These are phyloP conservation scores for Porites rus DNA, from an alignment of 92 coral and sea anemone genomes.

Conservation along the genomic window DNA sequence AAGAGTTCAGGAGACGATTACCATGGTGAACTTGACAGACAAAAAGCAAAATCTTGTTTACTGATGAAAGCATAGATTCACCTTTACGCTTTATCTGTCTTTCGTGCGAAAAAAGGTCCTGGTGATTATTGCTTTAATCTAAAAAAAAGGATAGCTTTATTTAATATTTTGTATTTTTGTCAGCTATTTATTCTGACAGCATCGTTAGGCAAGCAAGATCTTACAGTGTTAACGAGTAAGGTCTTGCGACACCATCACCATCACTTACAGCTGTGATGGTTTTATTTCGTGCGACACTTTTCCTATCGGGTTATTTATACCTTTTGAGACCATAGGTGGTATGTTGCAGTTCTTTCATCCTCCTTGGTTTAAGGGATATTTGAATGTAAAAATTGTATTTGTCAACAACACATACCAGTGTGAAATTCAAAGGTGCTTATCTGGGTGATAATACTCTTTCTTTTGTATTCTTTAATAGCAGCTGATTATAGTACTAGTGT, in stretches of 20 bases:
- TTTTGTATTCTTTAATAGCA: slow-evolving; percentile 4
- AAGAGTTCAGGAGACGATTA: not conserved
- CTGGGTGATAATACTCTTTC: not conserved
- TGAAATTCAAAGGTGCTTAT: not conserved
- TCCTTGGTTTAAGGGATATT: not conserved
- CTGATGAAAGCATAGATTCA: not conserved
- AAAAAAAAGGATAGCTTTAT: not conserved
- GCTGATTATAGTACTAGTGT: not conserved
- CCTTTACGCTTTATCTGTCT: not conserved
- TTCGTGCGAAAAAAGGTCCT: slow-evolving; percentile 5
- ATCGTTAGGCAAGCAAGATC: not conserved
- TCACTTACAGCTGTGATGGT: no score
- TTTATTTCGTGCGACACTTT: no score
- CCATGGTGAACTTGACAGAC: slow-evolving; percentile 15
- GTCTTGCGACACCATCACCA: no score
- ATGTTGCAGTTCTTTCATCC: no score
- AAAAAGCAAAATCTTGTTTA: not conserved
- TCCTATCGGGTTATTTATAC: no score
- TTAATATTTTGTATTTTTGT: not conserved
- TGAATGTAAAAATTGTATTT: no score
- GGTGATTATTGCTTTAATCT: not conserved
- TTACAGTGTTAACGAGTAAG: not conserved
- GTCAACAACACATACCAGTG: not conserved
- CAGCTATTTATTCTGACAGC: not conserved
- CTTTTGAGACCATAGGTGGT: no score